Base-by-base conservation (phyloP, 2,888 invertebrate species). In the Idaea biselata region DNA sequence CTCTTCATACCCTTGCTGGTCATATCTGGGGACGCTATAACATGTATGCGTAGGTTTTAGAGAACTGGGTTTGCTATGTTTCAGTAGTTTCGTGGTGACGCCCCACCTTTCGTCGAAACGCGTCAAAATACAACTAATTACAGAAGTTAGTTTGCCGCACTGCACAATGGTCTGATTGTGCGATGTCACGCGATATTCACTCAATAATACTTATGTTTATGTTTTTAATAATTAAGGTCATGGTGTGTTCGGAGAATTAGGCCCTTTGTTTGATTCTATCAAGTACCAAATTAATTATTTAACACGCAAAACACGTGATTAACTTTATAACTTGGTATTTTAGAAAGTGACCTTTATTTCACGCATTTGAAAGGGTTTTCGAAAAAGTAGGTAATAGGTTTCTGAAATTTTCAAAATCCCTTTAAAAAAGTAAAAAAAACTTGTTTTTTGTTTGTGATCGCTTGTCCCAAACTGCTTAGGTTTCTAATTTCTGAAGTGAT, bases 151-250 rank as follows among this genome's bases (percentile, higher is more conserved):
- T 66, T 65, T 73, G 73, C 70, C 75, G 74, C 74, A 74, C 60
- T 74, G 73, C 73, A 73, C 70, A 73, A 71, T 66, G 69, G 61
- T 61, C 63, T 72, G 70, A 73, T 70, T 67, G 69, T 33, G 57
- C 56, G 53, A 32, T 62, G 68, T 61, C 74, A 74, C 72, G 74
- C 74, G 17, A 72, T 61, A 61, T 53, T 44, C 44, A 44, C 44
- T 14, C 44, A 44, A 44, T 44, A 44, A 44, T 8, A 44, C 44
- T 44, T 44, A 44, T 44, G 44, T 44, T 44, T 44, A 11, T 44
- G 44, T 44, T 44, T 44, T 44, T 44, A 44, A 44, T 44, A 44
- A 44, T 44, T 44, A 44, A 44, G 44, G 44, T 44, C 44, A 44
- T 44, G 44, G 44, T 44, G 44, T 44, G 6, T 44, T 11, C 44